Evolutionary conservation across 2,113 vertebrate species (phyloP).

Genomic region (Takifugu bimaculatus): DNA sequence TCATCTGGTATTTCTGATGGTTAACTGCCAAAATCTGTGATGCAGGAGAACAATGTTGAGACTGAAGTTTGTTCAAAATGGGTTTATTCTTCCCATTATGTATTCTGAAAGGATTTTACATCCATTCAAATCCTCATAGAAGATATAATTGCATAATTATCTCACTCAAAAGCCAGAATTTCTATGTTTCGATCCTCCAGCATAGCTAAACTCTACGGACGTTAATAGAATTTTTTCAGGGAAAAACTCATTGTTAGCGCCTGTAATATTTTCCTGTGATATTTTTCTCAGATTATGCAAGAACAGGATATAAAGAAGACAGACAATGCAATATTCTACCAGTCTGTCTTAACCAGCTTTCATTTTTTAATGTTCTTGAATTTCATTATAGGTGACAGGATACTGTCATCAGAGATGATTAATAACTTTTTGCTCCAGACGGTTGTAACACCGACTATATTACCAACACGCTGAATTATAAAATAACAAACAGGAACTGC

Average conservation of each 20-base stretch:
- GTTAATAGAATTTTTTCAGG: too few relatives aligned
- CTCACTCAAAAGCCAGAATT: neutral
- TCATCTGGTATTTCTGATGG: neutral
- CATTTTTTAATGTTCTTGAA: too few relatives aligned
- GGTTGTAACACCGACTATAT: neutral
- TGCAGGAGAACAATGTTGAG: neutral
- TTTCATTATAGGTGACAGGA: neutral
- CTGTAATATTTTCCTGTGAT: too few relatives aligned
- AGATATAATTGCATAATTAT: neutral
- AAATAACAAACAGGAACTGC: neutral
- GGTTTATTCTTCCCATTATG: neutral
- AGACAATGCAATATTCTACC: too few relatives aligned
- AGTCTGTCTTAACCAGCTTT: too few relatives aligned
- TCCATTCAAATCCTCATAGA: neutral
- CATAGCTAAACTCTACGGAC: too few relatives aligned
- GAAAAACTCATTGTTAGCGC: too few relatives aligned
- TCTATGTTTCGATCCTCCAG: too few relatives aligned
- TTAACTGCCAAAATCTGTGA: neutral
- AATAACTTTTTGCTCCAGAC: neutral
- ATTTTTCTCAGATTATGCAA: too few relatives aligned
- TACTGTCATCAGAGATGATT: neutral
- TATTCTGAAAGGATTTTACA: neutral
- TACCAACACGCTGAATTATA: neutral
- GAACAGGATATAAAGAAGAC: too few relatives aligned
- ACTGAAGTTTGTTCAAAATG: neutral